These are phyloP conservation scores for Tenthredo distinguenda DNA, from an alignment of 2,888 invertebrate genomes.

Conservation along the genomic window DNA sequence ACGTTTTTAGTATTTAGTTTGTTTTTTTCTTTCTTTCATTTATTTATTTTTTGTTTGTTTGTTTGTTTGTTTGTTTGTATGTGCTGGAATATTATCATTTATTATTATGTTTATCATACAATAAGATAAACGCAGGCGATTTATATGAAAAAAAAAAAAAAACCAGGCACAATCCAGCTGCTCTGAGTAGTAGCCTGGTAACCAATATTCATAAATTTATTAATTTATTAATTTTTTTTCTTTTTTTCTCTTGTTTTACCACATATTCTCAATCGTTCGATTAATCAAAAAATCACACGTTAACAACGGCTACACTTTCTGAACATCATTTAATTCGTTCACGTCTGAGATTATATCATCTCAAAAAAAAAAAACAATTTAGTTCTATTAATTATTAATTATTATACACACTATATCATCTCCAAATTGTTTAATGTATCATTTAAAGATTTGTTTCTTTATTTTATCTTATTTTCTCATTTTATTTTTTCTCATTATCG, in stretches of 20 bases:
- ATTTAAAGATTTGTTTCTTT: not conserved
- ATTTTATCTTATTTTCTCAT: not conserved
- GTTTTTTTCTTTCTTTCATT: not conserved
- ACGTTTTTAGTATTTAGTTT: slow-evolving; percentile 59
- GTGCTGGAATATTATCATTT: slow-evolving; percentile 36
- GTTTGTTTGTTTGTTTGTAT: not conserved
- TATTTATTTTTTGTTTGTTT: not conserved
- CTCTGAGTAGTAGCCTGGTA: slow-evolving; percentile 27
- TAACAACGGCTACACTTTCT: slow-evolving; percentile 50
- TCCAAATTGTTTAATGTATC: slow-evolving; percentile 10
- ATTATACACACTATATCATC: slow-evolving; percentile 44
- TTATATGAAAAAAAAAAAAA: not conserved
- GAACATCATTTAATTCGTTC: slow-evolving; percentile 47
- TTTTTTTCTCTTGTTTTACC: slow-evolving; percentile 34
- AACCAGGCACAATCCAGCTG: not conserved
- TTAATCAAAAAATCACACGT: slow-evolving; percentile 32
- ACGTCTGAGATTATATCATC: slow-evolving; percentile 28
- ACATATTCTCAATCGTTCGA: slow-evolving; percentile 33
- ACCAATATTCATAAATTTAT: not conserved
- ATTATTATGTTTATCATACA: slow-evolving; percentile 46
- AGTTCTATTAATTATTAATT: slow-evolving; percentile 50
- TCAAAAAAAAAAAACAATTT: slow-evolving; percentile 9
- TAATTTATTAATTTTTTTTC: not conserved
- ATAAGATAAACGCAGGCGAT: slow-evolving; percentile 52
- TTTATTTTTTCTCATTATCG: slow-evolving; percentile 8